Evolutionary conservation across 2,113 vertebrate genomes (phyloP).

Genomic region (Protobothrops flavoviridis): DNA sequence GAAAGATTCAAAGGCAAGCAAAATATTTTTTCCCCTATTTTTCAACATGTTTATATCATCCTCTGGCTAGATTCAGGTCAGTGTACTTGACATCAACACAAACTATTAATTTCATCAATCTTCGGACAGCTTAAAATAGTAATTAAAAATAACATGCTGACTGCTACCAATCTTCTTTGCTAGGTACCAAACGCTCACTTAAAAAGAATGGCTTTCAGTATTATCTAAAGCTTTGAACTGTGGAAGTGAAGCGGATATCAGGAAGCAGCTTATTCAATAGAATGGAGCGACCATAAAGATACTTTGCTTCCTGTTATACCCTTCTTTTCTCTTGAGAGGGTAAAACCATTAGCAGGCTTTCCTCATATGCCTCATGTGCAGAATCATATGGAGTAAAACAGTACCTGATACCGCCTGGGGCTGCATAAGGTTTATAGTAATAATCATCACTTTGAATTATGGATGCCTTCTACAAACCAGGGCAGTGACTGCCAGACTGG

Average conservation of each 20-base stretch:
- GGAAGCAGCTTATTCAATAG: background rate
- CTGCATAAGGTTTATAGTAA: background rate
- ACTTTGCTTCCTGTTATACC: background rate
- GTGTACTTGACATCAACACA: background rate
- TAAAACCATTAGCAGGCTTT: background rate
- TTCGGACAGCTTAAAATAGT: background rate
- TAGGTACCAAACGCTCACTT: background rate
- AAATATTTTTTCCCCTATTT: background rate
- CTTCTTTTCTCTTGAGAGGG: background rate
- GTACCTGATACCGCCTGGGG: background rate
- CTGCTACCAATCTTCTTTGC: background rate
- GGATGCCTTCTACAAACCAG: background rate
- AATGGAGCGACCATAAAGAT: background rate
- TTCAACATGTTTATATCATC: background rate
- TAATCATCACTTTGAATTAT: background rate
- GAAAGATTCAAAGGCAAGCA: background rate
- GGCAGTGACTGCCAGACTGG: background rate
- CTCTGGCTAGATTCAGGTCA: background rate
- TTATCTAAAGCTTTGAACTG: background rate
- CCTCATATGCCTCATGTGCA: background rate
- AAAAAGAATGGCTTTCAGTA: background rate
- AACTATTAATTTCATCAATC: background rate
- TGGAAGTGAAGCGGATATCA: background rate
- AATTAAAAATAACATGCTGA: background rate
- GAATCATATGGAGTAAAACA: background rate